These are phyloP conservation scores for Liasis olivaceus DNA, from an alignment of 2,797 vertebrate genomes.

Conservation along the genomic window DNA sequence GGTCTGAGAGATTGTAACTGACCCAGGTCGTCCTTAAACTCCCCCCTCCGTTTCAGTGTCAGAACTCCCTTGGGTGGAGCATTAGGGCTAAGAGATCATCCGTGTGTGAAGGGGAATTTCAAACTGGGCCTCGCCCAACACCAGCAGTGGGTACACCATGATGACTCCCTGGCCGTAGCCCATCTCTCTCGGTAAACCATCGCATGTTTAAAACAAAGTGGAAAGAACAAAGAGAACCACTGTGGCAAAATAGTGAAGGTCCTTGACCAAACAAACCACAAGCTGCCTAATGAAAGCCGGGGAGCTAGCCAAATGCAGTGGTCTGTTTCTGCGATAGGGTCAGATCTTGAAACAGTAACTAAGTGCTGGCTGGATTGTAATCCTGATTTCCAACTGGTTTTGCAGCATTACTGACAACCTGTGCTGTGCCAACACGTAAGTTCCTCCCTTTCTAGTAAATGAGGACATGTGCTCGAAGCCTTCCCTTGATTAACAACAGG, in stretches of 20 bases:
- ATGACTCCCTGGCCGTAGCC: background rate
- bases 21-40: background rate
- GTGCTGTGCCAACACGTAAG: background rate
- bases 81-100: background rate
- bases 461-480: background rate
- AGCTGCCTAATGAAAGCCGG: background rate
- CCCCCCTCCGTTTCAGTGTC: background rate
- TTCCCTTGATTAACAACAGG: background rate
- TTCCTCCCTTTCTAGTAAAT: slow-evolving; percentile 4
- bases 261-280: background rate
- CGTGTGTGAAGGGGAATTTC: background rate
- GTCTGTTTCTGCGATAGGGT: background rate
- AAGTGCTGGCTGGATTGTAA: background rate
- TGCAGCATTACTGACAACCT: background rate
- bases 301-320: background rate
- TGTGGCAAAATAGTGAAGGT: background rate
- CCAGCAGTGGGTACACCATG: background rate
- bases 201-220: background rate
- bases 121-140: background rate
- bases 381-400: slow-evolving; percentile 12
- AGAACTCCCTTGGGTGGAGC: background rate
- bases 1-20: background rate
- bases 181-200: background rate
- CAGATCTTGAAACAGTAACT: background rate
- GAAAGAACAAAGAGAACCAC: background rate